Percentiles rank a stretch among this genome's conserved stretches.
These are phyloP conservation scores for Scotopteryx bipunctaria DNA, from an alignment of 2,888 invertebrate species.

Conservation along the genomic window DNA sequence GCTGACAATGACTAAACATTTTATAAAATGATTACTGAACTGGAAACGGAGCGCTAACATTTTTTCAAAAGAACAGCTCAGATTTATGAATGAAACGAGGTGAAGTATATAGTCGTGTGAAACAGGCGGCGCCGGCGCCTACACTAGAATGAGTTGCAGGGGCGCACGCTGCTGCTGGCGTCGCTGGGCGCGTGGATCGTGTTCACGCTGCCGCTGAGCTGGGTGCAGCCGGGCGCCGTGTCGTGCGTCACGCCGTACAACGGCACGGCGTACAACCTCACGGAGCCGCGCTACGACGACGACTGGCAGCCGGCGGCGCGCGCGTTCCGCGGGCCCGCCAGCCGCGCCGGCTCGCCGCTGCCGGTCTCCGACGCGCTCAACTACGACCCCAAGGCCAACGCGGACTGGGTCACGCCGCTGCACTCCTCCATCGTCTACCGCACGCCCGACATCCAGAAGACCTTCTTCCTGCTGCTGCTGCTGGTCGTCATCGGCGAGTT, in stretches of 20 bases:
- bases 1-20: too few species aligned
- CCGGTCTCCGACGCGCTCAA: slow-evolving; percentile 89
- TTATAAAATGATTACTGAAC: too few species aligned
- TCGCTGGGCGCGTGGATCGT: slow-evolving; percentile 98
- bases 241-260: slow-evolving; percentile 88
- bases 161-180: slow-evolving; percentile 93
- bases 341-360: slow-evolving; percentile 85
- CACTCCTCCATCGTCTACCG: slow-evolving; percentile 97
- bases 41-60: too few species aligned
- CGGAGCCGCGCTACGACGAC: slow-evolving; percentile 81
- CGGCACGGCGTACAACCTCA: slow-evolving; percentile 84
- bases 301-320: slow-evolving; percentile 52
- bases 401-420: slow-evolving; percentile 93
- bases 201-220: slow-evolving; percentile 97
- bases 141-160: too few species aligned
- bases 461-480: slow-evolving; percentile 96
- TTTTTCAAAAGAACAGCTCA: too few species aligned
- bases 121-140: too few species aligned
- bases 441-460: slow-evolving; percentile 94
- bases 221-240: slow-evolving; percentile 96
- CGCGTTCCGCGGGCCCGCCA: slow-evolving; percentile 57
- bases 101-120: too few species aligned
- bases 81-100: too few species aligned
- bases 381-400: slow-evolving; percentile 87
- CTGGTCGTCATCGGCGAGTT: slow-evolving; percentile 98